phyloP scores from a whole-genome alignment of 2,797 vertebrate species.

The Pangasius sanitwongsei region DNA sequence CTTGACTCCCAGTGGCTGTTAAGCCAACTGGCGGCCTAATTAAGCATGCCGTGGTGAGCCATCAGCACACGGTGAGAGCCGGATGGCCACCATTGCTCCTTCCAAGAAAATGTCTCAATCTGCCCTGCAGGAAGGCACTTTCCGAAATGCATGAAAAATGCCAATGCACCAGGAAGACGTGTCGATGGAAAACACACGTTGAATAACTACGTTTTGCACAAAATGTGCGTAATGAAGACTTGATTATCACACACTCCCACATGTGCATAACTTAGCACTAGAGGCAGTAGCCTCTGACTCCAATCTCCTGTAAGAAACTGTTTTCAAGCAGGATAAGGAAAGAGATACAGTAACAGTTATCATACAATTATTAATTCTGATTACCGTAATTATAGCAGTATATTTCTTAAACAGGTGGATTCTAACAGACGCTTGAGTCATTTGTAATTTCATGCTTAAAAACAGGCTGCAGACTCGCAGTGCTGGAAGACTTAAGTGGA shows the following conservation, averaged over 20 bases:
- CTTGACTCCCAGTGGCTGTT: slow-evolving; percentile 53
- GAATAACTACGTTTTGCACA: slow-evolving; percentile 32
- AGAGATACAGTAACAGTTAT: slow-evolving; percentile 5
- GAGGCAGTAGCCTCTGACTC: neutral
- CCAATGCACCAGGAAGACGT: neutral
- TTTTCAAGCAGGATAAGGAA: slow-evolving; percentile 11
- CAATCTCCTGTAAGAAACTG: neutral
- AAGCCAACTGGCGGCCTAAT: slow-evolving; percentile 61
- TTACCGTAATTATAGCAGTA: neutral
- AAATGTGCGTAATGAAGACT: slow-evolving; percentile 36
- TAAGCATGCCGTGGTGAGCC: slow-evolving; percentile 56
- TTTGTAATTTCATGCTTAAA: neutral
- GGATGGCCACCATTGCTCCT: slow-evolving; percentile 51
- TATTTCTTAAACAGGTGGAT: neutral
- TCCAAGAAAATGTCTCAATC: slow-evolving; percentile 58
- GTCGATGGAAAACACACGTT: slow-evolving; percentile 18
- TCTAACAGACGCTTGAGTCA: neutral
- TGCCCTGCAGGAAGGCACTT: slow-evolving; percentile 45
- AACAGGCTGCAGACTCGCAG: neutral
- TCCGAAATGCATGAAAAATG: slow-evolving; percentile 40
- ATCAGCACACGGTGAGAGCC: slow-evolving; percentile 55
- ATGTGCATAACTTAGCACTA: slow-evolving; percentile 38
- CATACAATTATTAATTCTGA: neutral
- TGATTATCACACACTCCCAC: slow-evolving; percentile 35
- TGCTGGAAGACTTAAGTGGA: neutral